Conservation (phyloP, 2,888 invertebrate genomes). For the Phengaris alcon region DNA sequence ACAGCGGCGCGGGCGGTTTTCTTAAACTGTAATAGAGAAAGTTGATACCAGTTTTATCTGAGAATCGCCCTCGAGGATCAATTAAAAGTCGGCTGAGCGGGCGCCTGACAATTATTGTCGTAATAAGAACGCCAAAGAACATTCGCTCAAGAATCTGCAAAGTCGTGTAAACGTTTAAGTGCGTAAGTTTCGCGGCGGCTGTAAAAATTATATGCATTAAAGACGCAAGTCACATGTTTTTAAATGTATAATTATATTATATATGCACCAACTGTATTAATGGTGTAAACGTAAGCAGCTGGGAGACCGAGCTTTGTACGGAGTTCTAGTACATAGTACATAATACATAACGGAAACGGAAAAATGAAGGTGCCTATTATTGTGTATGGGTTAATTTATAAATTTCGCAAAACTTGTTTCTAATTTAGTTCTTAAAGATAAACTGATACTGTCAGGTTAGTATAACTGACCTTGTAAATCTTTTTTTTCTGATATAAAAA, state of each 20-base stretch:
- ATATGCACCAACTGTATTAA: not conserved
- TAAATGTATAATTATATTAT: not conserved
- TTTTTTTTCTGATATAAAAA: no score
- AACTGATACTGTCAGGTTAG: no score
- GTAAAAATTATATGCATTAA: constrained; percentile 21
- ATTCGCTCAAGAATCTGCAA: constrained; percentile 47
- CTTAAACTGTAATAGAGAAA: constrained; percentile 78
- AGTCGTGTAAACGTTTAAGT: constrained; percentile 39
- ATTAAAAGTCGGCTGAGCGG: constrained; percentile 74
- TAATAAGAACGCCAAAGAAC: constrained; percentile 60
- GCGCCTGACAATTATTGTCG: constrained; percentile 71
- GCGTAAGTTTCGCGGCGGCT: constrained; percentile 37
- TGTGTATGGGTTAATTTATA: no score
- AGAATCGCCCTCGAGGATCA: constrained; percentile 77
- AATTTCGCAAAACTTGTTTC: no score
- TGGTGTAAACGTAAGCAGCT: no score
- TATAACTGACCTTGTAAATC: no score
- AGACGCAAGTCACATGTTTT: not conserved
- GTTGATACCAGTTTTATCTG: constrained; percentile 75
- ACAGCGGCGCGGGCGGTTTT: constrained; percentile 65
- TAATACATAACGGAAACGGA: no score
- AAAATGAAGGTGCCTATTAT: no score
- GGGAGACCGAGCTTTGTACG: no score
- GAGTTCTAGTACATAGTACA: no score
- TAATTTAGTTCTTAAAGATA: no score